phyloP scores from a whole-genome alignment of 92 coral and sea anemone genomes.

The Heteractis magnifica region DNA sequence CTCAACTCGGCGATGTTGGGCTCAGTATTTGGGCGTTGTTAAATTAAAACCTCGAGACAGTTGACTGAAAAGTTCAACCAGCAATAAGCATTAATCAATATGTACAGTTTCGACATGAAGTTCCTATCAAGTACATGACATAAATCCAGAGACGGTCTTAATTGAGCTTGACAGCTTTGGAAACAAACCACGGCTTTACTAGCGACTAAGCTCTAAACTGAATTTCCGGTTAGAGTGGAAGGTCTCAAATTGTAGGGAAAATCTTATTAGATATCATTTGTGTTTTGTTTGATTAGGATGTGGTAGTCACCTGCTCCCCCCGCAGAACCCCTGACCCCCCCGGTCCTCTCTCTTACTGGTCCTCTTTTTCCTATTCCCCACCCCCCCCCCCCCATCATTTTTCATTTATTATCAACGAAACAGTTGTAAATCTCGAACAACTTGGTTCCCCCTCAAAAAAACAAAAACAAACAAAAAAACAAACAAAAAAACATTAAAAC shows the following conservation, averaged over 20 bases:
- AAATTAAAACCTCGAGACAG: conserved; percentile 3
- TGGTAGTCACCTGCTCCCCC: too few relatives aligned
- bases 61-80: conserved; percentile 5
- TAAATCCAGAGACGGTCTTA: not conserved
- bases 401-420: too few relatives aligned
- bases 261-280: not conserved
- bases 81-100: conserved; percentile 5
- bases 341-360: too few relatives aligned
- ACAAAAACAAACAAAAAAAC: too few relatives aligned
- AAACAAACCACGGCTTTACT: not conserved
- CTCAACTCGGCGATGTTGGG: not conserved
- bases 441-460: too few relatives aligned
- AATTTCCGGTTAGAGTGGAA: conserved; percentile 5
- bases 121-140: not conserved
- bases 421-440: too few relatives aligned
- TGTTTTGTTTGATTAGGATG: not conserved
- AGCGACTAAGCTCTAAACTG: not conserved
- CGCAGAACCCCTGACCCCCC: too few relatives aligned
- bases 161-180: conserved; percentile 13
- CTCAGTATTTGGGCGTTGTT: not conserved
- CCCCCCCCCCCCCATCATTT: too few relatives aligned
- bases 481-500: too few relatives aligned
- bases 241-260: not conserved
- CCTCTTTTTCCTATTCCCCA: too few relatives aligned
- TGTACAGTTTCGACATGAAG: not conserved